A percentile compares a stretch with the other conserved stretches of the same genome.
Conservation (phyloP, 2,888 invertebrate genomes). For the Archips crataeganus region DNA sequence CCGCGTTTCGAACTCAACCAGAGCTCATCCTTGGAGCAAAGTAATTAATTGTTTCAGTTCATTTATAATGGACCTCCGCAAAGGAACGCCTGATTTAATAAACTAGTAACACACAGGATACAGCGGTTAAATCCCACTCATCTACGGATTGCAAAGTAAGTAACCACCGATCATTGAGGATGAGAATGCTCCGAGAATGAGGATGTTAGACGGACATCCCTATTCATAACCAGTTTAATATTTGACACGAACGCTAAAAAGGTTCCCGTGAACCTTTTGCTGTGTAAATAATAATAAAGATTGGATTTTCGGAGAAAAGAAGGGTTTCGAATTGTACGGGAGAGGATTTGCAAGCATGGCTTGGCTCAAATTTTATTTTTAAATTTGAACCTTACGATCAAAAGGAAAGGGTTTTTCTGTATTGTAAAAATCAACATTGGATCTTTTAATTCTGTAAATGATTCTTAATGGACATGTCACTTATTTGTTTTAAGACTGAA, state of each 20-base stretch:
- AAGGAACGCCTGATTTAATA: too few species aligned
- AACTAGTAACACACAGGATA: too few species aligned
- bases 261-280: conserved; percentile 8
- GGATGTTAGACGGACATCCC: neutral
- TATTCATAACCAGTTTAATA: conserved; percentile 5
- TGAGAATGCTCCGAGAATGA: neutral
- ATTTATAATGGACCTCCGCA: too few species aligned
- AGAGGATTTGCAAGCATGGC: neutral
- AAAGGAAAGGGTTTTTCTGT: neutral
- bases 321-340: conserved; percentile 8
- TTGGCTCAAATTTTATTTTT: neutral
- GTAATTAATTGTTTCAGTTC: too few species aligned
- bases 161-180: too few species aligned
- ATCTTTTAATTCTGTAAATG: neutral
- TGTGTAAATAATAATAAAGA: conserved; percentile 18
- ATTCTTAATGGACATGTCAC: too few species aligned
- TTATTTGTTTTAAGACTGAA: too few species aligned
- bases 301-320: conserved; percentile 11
- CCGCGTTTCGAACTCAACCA: too few species aligned
- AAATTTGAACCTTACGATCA: neutral
- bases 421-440: neutral
- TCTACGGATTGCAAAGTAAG: too few species aligned
- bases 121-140: too few species aligned
- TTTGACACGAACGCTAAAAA: conserved; percentile 7
- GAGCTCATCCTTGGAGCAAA: too few species aligned